These are phyloP conservation scores for Platycheirus rosarum DNA, from an alignment of 2,888 invertebrate species.

Conservation along the genomic window DNA sequence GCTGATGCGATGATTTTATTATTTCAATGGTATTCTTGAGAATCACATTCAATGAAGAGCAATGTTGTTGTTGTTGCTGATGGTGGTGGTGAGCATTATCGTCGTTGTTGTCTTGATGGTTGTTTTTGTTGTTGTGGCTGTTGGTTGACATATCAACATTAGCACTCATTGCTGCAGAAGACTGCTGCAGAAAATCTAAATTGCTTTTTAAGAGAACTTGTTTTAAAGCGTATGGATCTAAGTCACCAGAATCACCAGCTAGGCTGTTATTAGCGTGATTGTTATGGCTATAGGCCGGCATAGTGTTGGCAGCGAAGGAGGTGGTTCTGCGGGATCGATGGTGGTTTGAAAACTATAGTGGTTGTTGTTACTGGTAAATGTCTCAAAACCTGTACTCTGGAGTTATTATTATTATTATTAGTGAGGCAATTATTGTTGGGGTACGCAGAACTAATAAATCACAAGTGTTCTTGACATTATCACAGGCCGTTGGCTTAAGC, in stretches of 20 bases:
- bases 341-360: slow-evolving; percentile 10
- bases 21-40: slow-evolving; percentile 75
- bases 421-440: slow-evolving; percentile 62
- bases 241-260: slow-evolving; percentile 74
- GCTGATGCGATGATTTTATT: slow-evolving; percentile 68
- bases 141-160: slow-evolving; percentile 44
- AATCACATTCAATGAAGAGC: slow-evolving; percentile 72
- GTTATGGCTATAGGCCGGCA: slow-evolving; percentile 71
- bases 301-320: slow-evolving; percentile 59
- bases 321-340: slow-evolving; percentile 10
- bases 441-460: slow-evolving; percentile 75
- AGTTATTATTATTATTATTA: slow-evolving; percentile 64
- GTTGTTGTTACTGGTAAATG: slow-evolving; percentile 26
- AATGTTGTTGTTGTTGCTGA: slow-evolving; percentile 30
- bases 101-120: slow-evolving; percentile 8
- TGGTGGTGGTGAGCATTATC: not conserved
- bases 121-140: slow-evolving; percentile 24
- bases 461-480: slow-evolving; percentile 76
- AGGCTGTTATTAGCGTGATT: slow-evolving; percentile 70
- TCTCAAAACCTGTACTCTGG: slow-evolving; percentile 55
- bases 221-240: slow-evolving; percentile 76
- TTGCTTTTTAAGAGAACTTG: slow-evolving; percentile 76
- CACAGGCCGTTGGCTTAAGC: slow-evolving; percentile 75
- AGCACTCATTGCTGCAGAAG: slow-evolving; percentile 34
- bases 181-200: slow-evolving; percentile 75